Conservation (phyloP, 2,113 vertebrate species). For the Cygnus buccinator region DNA sequence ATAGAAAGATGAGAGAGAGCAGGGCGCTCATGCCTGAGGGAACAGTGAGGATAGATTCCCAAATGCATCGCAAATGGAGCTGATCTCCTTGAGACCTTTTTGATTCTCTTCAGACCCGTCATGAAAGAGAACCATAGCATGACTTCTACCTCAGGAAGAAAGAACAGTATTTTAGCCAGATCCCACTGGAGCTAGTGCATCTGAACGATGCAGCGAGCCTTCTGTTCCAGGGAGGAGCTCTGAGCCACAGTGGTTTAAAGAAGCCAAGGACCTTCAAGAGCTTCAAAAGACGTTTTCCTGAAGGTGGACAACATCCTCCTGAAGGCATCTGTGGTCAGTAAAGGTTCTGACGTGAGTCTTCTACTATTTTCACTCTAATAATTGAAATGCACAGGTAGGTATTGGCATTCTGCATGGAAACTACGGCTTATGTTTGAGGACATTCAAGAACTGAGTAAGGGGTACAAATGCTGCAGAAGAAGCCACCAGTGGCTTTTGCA, state of each 20-base stretch:
- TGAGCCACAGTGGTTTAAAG: not conserved
- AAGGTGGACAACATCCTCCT: not conserved
- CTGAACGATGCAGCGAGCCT: not conserved
- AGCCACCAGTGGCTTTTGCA: not conserved
- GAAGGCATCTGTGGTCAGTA: not conserved
- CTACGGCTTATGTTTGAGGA: not conserved
- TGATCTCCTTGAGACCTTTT: not conserved
- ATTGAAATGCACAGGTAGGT: not conserved
- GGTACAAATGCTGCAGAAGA: not conserved
- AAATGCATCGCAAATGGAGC: not conserved
- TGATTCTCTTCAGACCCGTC: not conserved
- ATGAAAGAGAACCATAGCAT: not conserved
- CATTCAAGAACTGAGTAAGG: not conserved
- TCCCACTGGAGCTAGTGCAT: not conserved
- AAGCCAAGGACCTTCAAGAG: not conserved
- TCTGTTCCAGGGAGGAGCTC: not conserved
- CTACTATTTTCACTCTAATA: not conserved
- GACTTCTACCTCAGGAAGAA: not conserved
- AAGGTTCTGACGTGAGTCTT: not conserved
- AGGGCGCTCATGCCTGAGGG: not conserved
- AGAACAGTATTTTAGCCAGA: not conserved
- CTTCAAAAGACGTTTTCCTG: not conserved
- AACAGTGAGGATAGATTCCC: not conserved
- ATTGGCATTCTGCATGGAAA: not conserved
- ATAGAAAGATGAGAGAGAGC: not conserved